Evolutionary conservation across 2,113 vertebrate species (phyloP).

Genomic region (Ornithorhynchus anatinus): DNA sequence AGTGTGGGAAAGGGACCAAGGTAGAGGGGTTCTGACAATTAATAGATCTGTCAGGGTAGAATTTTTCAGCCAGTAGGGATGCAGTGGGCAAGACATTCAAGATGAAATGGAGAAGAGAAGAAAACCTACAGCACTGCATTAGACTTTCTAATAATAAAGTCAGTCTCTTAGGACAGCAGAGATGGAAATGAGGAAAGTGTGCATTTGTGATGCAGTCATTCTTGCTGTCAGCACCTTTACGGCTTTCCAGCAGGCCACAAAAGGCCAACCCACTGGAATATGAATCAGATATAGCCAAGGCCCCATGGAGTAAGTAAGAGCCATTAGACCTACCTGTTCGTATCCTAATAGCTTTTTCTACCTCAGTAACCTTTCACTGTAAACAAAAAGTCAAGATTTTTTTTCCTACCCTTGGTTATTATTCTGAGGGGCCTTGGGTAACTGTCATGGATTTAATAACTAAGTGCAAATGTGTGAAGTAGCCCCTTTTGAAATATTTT

Average conservation of each 20-base stretch:
- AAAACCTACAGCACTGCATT: constrained; percentile 10
- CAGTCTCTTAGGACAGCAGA: constrained; percentile 30
- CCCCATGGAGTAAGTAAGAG: constrained; percentile 39
- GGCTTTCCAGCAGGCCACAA: constrained; percentile 56
- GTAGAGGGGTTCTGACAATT: not conserved
- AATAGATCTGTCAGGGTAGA: not conserved
- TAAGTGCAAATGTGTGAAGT: constrained; percentile 5
- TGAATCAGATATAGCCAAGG: constrained; percentile 55
- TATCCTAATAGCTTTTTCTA: constrained; percentile 58
- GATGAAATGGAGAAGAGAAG: constrained; percentile 16
- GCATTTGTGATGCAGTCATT: constrained; percentile 51
- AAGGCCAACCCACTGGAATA: constrained; percentile 57
- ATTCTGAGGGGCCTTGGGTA: constrained; percentile 16
- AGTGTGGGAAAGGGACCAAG: not conserved
- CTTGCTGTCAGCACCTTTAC: constrained; percentile 51
- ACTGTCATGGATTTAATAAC: constrained; percentile 35
- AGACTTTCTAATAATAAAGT: constrained; percentile 56
- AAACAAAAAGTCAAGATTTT: constrained; percentile 25
- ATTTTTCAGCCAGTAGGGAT: not conserved
- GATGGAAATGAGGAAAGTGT: constrained; percentile 48
- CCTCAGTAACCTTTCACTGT: constrained; percentile 46
- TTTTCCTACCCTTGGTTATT: constrained; percentile 18
- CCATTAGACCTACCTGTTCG: constrained; percentile 37
- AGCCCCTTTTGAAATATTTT: constrained; percentile 10
- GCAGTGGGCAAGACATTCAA: not conserved